Conservation (phyloP, 2,797 vertebrate genomes). For the Ataeniobius toweri region DNA sequence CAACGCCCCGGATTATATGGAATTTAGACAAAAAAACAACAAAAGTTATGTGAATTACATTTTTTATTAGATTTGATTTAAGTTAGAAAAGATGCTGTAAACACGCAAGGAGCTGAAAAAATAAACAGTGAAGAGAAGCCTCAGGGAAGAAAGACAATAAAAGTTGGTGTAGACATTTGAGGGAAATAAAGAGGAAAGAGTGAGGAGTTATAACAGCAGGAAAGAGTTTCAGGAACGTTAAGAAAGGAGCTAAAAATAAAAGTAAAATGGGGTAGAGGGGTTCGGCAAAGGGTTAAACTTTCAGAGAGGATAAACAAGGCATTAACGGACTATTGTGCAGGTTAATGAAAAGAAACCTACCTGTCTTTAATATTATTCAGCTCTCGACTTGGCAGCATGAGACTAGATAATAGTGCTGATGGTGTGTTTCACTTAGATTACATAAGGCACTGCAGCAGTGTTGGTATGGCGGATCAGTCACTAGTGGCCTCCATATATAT, state of each 20-base stretch:
- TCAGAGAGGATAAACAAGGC: constrained; percentile 40
- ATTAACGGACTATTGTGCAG: constrained; percentile 41
- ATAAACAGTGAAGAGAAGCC: constrained; percentile 4
- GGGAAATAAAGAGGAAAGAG: constrained; percentile 27
- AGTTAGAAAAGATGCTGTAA: neutral
- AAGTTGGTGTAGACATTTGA: constrained; percentile 19
- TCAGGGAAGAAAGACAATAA: constrained; percentile 25
- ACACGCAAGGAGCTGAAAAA: neutral
- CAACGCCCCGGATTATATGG: neutral
- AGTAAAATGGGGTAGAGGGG: neutral
- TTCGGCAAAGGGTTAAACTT: constrained; percentile 35
- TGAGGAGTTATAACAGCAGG: constrained; percentile 7
- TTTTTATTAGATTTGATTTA: neutral
- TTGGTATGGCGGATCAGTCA: constrained; percentile 39
- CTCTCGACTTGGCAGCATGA: constrained; percentile 57
- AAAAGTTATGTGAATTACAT: neutral
- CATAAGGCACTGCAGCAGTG: constrained; percentile 69
- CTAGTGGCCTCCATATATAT: constrained; percentile 13
- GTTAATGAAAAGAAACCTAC: constrained; percentile 36
- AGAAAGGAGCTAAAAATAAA: constrained; percentile 19
- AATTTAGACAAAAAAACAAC: neutral
- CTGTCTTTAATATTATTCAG: constrained; percentile 58
- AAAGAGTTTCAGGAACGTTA: constrained; percentile 24
- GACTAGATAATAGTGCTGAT: constrained; percentile 68
- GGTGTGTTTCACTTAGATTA: constrained; percentile 61